Evolutionary conservation across 1,140 invertebrate genomes (phyloP), one percentile per base, ranked within the genome.

Genomic region (Chionoecetes opilio): DNA sequence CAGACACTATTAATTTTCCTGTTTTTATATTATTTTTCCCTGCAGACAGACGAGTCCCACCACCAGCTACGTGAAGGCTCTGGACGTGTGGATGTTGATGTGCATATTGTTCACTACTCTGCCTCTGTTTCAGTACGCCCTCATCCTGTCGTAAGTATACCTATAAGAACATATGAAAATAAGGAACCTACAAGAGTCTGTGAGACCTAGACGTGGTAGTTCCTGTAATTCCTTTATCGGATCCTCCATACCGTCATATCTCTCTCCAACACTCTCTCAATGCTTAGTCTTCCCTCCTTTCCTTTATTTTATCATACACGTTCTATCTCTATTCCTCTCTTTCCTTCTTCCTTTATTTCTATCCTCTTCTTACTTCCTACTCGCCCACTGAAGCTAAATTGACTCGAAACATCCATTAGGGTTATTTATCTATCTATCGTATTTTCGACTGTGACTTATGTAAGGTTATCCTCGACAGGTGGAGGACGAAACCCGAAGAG

Each of bases 61-160:
- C 31, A 95, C 95, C n/a, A 95, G 95, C 87, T 95, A 95, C 63
- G 92, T 95, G 46, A 95, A 95, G 92, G 95, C 95, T 6, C 29
- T 96, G 29, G 92, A 96, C 85, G 91, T 93, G 26, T 96, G 93
- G 92, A 91, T 96, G 88, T 94, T 94, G 53, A 75, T 96, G 82
- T 94, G 87, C 32, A 96, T 96, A 31, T 21, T 95, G 0, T 46
- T 93, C 5, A 75, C 92, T 0, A 91, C 93, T 37, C 37, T 93
- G 86, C 32, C 95, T 8, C 87, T 95, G 41, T 91, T 95, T 32
- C 90, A 95, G 86, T 95, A 95, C 75, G 95, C 95, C 37, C 46
- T 95, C 53, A 89, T 95, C 32, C 87, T 95, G 14, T 85, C 92
- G 95, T 95, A 31, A 95, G 95, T 95, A 84, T n/a, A 29, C 9